Evolutionary conservation across 2,888 invertebrate species (phyloP), one percentile per base, ranked within the genome.

Genomic region (Ditylenchus weischeri): DNA sequence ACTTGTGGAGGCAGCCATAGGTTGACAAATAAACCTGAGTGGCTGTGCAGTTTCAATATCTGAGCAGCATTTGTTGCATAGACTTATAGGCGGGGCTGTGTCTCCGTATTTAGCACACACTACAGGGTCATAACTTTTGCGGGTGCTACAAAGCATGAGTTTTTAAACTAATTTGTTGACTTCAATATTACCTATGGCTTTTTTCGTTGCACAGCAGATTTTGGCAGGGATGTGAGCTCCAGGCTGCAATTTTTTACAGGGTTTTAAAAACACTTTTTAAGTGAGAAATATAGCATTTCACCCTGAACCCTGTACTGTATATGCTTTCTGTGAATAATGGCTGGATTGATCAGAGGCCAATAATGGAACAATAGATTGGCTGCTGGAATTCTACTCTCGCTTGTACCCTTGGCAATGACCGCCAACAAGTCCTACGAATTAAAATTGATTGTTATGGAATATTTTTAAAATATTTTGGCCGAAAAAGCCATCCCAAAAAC

Each of bases 291-390:
- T 63, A 21, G 0, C 11, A 19, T 21, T 59, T 13, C 19, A 78
- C 92, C 91, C 73, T 91, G 89, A 80, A 92, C 89, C 86, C 91
- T 91, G 80, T 91, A 90, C 66, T 92, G 89, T 66, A 92, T 87
- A 3, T 90, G 90, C 81, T 91, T 90, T 65, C 92, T 87, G 84
- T 95, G 95, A 79, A 92, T 91, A 8, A 93, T 88, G 82, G 91
- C 91, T 35, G 93, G 91, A 85, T 95, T 93, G 81, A 96, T 90
- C 5, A 94, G 91, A 6, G 98, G 98, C 95, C 96, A 98, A 85
- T 98, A 98, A 86, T 95, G 93, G 86, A 98, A 96, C 61, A 98
- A 88, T 50, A 98, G 87, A 85, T 95, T 93, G 64, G 93, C 93
- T 0, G 96, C 96, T 0, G 93, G 92, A n/a, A 92, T 89, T 62